Evolutionary conservation across 1,140 invertebrate genomes (phyloP), one percentile per base, ranked within the genome.

Genomic region (Drosophila subpulchrella): DNA sequence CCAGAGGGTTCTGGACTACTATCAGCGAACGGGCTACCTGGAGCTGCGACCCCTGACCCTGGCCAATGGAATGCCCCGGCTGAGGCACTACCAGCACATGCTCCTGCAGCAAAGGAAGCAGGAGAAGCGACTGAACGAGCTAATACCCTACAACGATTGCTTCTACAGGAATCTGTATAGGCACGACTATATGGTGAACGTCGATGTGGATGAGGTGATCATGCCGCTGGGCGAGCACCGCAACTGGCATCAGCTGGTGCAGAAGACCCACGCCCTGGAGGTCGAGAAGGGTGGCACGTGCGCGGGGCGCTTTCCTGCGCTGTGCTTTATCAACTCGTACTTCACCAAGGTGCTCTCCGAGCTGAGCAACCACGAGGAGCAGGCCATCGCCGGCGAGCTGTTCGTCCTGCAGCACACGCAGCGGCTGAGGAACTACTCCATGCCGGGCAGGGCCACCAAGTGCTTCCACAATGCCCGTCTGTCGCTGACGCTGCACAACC

Each of bases 141-240:
- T 97, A 24, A 96, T 97, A 79, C 96, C 96, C 0, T 97, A 97
- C 90, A 97, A 97, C 79, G 96, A 97, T 78, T 97, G 96, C 82
- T 92, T 97, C 2, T 97, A 97, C 91, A 94, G 96, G 56, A 96
- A 96, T 73, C 94, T 96, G 89, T 96, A 96, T 81, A 93, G 94
- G n/a, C 96, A 96, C 78, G 94, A 96, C 55, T 97, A 96, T 88
- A 94, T 97, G 7, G 95, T 95, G 0, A 91, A 97, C 0, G 82
- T 96, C 13, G 96, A 97, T 63, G 95, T 95, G 13, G 96, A 97
- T 84, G 96, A 97, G 91, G 94, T 97, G 30, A 96, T 97, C 24
- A 95, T 97, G 94, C 90, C 90, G 3, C 32, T 73, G 15, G 78
- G 73, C 6, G 51, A 73, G 0, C 12, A 54, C 3, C 70, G 96